These are phyloP conservation scores for Oenanthe oenanthe DNA, from an alignment of 2,113 vertebrate species.

Conservation along the genomic window DNA sequence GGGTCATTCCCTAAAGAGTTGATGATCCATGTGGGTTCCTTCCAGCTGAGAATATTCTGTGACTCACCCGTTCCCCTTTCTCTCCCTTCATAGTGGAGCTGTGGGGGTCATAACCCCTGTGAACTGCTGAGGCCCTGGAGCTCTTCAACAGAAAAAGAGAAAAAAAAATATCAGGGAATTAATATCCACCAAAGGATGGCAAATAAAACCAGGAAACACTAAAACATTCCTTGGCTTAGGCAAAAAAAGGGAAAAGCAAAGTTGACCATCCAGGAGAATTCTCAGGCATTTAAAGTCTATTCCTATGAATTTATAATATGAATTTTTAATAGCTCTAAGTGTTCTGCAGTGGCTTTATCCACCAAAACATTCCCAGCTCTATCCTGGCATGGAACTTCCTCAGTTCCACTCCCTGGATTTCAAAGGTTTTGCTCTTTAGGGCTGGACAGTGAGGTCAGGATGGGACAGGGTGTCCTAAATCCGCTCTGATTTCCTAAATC, in stretches of 20 bases:
- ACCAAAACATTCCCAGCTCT: not conserved
- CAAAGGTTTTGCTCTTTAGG: not conserved
- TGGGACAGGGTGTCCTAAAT: not conserved
- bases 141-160: not conserved
- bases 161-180: not conserved
- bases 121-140: slow-evolving; percentile 69
- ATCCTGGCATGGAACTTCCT: not conserved
- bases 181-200: not conserved
- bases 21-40: not conserved
- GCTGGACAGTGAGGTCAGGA: not conserved
- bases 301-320: not conserved
- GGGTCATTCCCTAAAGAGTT: accelerated
- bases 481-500: not conserved
- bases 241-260: not conserved
- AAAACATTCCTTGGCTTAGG: not conserved
- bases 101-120: slow-evolving; percentile 72
- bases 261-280: not conserved
- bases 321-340: not conserved
- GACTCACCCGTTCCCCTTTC: slow-evolving; percentile 84
- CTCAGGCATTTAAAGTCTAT: not conserved
- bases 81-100: slow-evolving; percentile 81
- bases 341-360: not conserved
- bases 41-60: not conserved
- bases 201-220: not conserved
- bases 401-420: not conserved